phyloP scores from a whole-genome alignment of 2,797 vertebrate species.

The Merluccius polli region DNA sequence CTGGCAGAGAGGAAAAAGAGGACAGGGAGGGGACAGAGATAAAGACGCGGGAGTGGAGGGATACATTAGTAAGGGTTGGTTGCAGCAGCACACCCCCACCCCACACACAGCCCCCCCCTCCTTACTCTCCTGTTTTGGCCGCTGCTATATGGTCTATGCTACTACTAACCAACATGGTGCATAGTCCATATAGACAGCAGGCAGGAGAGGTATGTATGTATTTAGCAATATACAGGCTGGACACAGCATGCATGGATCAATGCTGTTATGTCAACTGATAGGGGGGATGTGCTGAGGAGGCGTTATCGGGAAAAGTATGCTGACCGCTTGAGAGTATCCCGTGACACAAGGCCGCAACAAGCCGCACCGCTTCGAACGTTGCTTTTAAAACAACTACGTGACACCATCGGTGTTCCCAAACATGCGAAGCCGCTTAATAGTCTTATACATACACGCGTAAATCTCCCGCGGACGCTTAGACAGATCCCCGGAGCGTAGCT shows the following conservation, averaged over 20 bases:
- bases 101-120: constrained; percentile 20
- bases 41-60: constrained; percentile 17
- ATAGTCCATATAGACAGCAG: no score
- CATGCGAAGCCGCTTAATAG: background rate
- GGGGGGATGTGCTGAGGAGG: no score
- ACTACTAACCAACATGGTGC: no score
- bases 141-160: no score
- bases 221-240: no score
- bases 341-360: background rate
- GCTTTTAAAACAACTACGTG: background rate
- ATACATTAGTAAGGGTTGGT: constrained; percentile 42
- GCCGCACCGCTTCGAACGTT: background rate
- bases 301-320: no score
- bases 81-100: constrained; percentile 30
- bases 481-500: constrained; percentile 48
- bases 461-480: constrained; percentile 18
- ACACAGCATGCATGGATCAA: background rate
- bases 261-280: background rate
- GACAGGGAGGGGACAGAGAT: constrained; percentile 4
- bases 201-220: no score
- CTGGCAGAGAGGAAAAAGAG: background rate
- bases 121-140: no score
- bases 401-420: background rate
- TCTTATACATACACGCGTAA: background rate
- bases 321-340: background rate